phyloP scores from a whole-genome alignment of 2,797 vertebrate genomes.

The Nannoperca obscura region DNA sequence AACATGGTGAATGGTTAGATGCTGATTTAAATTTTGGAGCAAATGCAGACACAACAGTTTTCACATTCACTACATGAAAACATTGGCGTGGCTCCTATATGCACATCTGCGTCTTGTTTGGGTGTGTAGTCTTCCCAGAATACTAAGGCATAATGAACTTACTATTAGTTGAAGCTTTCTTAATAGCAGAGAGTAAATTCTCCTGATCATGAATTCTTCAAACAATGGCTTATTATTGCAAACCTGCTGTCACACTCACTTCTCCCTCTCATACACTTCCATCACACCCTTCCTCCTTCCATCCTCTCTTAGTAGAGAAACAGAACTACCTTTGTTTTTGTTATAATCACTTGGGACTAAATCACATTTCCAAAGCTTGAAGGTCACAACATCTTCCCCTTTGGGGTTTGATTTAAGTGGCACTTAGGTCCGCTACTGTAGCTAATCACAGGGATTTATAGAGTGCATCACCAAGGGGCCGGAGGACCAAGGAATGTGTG shows the following conservation, averaged over 20 bases:
- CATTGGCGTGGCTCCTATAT: constrained; percentile 35
- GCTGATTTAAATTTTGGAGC: constrained; percentile 34
- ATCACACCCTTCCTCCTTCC: constrained; percentile 42
- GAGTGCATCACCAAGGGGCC: constrained; percentile 68
- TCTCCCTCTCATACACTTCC: constrained; percentile 21
- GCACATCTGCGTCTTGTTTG: constrained; percentile 67
- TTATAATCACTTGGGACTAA: constrained; percentile 58
- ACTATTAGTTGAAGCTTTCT: constrained; percentile 35
- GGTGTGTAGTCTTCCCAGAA: constrained; percentile 45
- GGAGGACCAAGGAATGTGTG: constrained; percentile 60
- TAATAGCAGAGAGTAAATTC: constrained; percentile 49
- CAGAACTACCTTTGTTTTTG: constrained; percentile 71
- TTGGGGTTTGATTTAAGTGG: constrained; percentile 70
- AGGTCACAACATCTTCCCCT: constrained; percentile 71
- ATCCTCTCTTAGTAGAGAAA: constrained; percentile 43
- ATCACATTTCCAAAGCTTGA: constrained; percentile 61
- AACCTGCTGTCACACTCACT: constrained; percentile 15
- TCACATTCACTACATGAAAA: constrained; percentile 34
- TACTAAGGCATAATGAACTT: constrained; percentile 32
- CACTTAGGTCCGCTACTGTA: constrained; percentile 73
- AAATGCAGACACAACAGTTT: constrained; percentile 42
- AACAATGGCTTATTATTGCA: constrained; percentile 40
- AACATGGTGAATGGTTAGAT: constrained; percentile 7
- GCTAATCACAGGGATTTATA: constrained; percentile 80
- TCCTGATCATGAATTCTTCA: constrained; percentile 35